Evolutionary conservation across 2,888 invertebrate genomes (phyloP), one percentile per base, ranked within the genome.

Genomic region (Apodemia mormo): DNA sequence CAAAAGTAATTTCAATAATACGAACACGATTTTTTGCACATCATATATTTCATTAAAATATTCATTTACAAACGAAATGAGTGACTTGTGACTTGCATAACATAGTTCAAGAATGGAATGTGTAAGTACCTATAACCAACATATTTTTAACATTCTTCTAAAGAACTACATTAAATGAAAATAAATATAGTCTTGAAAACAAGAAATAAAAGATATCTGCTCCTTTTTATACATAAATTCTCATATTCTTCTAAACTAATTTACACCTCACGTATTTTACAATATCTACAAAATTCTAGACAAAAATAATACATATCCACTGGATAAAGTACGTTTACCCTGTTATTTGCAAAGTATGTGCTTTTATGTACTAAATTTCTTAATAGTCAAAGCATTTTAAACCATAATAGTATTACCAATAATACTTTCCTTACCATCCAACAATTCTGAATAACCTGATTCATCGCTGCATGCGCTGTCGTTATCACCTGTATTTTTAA

Each of bases 391-490:
- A 68, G 52, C 45, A n/a, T 14, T 71, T 74, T 86, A 92, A 64
- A 94, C 93, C 92, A 93, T 93, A 69, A 94, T 93, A 69, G 94
- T 94, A 74, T 86, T 93, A 14, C 91, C 93, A 30, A 94, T 92
- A 68, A 92, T 84, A 75, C 93, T 92, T 30, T 94, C 92, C 79
- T 91, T 92, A 40, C 87, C 88, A 75, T 96, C 96, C 74, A 95
- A 89, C 71, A 94, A 94, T 84, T 98, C 98, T 43, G 97, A 98
- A 87, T 97, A 98, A 4, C 98, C 98, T 70, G 97, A 97, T 85
- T 98, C 98, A 81, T 98, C 98, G 85, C 97, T 97, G 83, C 97
- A 96, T 74, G 96, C 97, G 81, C 97, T 97, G 81, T 96, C 96
- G 76, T 94, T 96, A 79, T 96, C 96, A 68, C 95, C 95, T 0